Percentiles rank a stretch among this genome's conserved stretches.
These are phyloP conservation scores for Lophochroa leadbeateri DNA, from an alignment of 2,113 vertebrate species.

Conservation along the genomic window DNA sequence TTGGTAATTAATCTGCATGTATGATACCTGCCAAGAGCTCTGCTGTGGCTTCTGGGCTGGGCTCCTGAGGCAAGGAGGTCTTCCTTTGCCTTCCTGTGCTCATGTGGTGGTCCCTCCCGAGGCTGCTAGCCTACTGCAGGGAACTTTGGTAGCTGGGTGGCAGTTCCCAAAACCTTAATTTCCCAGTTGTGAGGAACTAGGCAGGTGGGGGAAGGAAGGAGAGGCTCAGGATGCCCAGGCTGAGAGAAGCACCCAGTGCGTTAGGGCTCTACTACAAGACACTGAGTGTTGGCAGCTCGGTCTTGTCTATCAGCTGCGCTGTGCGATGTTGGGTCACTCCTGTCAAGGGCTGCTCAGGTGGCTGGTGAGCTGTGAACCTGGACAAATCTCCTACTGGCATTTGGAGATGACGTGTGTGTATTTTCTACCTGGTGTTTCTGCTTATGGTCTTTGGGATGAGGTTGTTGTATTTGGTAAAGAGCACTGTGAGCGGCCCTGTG, in stretches of 20 bases:
- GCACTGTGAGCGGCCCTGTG: fast-evolving
- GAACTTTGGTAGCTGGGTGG: background rate
- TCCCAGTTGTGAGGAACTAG: background rate
- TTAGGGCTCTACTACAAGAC: background rate
- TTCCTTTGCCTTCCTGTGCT: background rate
- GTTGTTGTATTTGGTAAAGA: background rate
- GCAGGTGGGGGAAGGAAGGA: background rate
- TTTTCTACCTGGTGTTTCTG: background rate
- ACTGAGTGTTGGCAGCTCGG: background rate
- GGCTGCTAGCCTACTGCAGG: background rate
- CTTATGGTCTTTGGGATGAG: background rate
- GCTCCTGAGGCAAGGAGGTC: background rate
- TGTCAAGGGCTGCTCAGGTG: background rate
- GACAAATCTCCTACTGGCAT: background rate
- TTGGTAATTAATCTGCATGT: background rate
- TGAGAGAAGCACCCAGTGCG: background rate
- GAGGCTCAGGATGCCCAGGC: background rate
- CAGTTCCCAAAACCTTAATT: background rate
- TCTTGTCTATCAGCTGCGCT: background rate
- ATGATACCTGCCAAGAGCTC: background rate
- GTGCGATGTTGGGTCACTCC: background rate
- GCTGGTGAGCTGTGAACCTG: background rate
- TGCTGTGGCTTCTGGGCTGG: background rate
- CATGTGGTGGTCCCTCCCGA: fast-evolving
- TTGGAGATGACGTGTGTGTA: background rate